Conservation (phyloP, 1,140 invertebrate species). For the Cecropterus lyciades region DNA sequence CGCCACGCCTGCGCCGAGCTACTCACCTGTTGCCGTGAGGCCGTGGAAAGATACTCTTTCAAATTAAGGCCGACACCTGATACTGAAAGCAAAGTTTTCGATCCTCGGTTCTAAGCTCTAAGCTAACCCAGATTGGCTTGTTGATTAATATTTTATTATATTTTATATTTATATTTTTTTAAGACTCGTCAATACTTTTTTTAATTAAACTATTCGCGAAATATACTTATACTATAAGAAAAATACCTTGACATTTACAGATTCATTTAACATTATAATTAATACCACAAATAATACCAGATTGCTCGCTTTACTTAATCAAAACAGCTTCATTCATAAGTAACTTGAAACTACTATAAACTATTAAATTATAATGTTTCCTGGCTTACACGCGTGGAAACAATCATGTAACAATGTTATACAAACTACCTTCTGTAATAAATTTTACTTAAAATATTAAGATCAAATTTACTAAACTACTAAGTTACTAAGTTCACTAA, state of each 20-base stretch:
- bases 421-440: no score
- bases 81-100: slow-evolving; percentile 63
- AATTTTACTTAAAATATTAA: no score
- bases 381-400: background rate
- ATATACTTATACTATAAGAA: background rate
- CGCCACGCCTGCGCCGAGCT: slow-evolving; percentile 67
- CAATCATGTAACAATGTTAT: background rate
- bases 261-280: no score
- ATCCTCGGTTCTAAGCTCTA: slow-evolving; percentile 4
- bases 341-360: background rate
- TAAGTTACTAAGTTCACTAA: no score
- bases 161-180: no score
- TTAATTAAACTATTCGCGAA: background rate
- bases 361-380: background rate
- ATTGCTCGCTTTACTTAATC: background rate
- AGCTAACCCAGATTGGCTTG: background rate
- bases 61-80: slow-evolving; percentile 78
- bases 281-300: background rate
- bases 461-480: no score
- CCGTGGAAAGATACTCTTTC: slow-evolving; percentile 79
- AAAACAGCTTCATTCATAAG: background rate
- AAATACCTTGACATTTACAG: background rate
- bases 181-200: background rate
- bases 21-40: slow-evolving; percentile 78
- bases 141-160: no score